Base-by-base conservation (phyloP, 2,888 invertebrate species). In the Tipula unca region DNA sequence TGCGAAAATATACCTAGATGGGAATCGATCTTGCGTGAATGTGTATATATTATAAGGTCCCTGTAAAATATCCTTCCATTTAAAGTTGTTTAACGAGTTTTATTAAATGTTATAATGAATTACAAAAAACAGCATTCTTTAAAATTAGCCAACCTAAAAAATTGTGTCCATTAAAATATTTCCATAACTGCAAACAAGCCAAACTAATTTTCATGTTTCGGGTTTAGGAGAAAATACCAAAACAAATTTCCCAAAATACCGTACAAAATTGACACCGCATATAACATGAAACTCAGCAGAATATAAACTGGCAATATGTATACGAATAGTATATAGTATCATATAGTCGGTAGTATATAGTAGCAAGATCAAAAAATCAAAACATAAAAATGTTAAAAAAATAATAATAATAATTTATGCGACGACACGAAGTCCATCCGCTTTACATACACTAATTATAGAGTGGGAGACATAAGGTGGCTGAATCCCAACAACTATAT, bases 381-480 rank as follows among this genome's bases (percentile, higher is more conserved):
- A 83, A 29, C 83, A 82, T 14, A 82, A 29, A 29, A 14, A 82
- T 29, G 29, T 29, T 6, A 29, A 29, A 32, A 83, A 83, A 83
- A 29, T 69, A 83, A n/a, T 32, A 8, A 5, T 0, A 2, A 17
- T 83, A 83, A 83, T 83, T 83, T 83, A 83, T 83, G 83, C 83
- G 83, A 29, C 83, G 83, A 83, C 83, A 83, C 32, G 83, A 83
- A 83, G 83, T 83, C 83, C 83, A 83, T 82, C 29, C 82, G 29
- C 83, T 83, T 32, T 32, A 14, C 83, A 17, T 83, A 32, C 29
- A 13, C 29, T 14, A 69, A 69, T n/a, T n/a, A n/a, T 25, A 0
- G 69, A 25, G 69, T 25, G 10, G 0, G 25, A 10, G 69, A 25
- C 6, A 42, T 39, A 17, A 69, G 69, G 25, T 25, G 69, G 10